A percentile compares a stretch with the other conserved stretches of the same genome.
phyloP scores from a whole-genome alignment of 1,140 invertebrate genomes.

The Drosophila bocki region DNA sequence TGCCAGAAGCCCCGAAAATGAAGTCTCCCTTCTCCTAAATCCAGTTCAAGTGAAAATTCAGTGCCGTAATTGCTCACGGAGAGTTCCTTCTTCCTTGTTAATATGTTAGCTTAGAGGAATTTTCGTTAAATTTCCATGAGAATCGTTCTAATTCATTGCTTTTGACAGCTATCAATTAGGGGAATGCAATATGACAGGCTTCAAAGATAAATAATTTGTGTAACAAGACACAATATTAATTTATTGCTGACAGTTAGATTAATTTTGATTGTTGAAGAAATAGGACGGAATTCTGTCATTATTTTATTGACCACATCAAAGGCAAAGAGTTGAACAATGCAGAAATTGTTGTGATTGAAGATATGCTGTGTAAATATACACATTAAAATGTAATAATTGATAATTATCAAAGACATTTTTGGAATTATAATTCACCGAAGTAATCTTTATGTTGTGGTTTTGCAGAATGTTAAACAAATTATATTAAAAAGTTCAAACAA shows the following conservation, averaged over 20 bases:
- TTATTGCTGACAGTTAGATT: background rate
- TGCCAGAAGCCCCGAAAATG: background rate
- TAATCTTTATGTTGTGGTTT: no score
- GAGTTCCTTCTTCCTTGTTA: background rate
- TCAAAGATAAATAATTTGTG: background rate
- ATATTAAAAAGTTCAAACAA: no score
- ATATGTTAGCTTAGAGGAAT: conserved; percentile 22
- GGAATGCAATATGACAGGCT: conserved; percentile 1
- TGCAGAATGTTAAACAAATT: no score
- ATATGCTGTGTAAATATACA: background rate
- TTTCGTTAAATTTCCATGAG: background rate
- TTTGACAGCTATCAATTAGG: conserved; percentile 13
- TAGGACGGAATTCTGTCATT: background rate
- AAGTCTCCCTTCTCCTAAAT: background rate
- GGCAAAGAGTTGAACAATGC: background rate
- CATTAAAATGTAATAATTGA: no score
- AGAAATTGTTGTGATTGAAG: background rate
- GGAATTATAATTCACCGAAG: background rate
- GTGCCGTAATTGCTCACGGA: conserved; percentile 23
- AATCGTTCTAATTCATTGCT: conserved; percentile 1
- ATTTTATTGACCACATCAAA: conserved; percentile 8
- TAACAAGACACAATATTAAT: background rate
- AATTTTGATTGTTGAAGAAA: background rate
- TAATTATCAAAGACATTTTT: background rate
- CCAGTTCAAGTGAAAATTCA: conserved; percentile 27